Percentiles rank a stretch among this genome's conserved stretches.
Conservation (phyloP, 2,797 vertebrate species). For the Danio jaintianensis region DNA sequence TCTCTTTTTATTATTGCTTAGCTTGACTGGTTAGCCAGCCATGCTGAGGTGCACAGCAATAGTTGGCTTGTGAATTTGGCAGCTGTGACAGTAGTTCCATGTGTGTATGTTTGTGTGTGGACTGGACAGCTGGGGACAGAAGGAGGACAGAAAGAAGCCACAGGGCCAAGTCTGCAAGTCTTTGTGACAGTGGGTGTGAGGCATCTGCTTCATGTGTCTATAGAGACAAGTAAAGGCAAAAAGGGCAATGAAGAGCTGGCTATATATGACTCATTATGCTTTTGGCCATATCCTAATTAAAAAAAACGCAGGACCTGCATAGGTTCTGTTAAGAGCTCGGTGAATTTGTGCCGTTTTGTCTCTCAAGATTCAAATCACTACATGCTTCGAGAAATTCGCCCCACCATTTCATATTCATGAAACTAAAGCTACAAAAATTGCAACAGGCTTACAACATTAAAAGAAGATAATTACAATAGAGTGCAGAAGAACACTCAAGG, state of each 20-base stretch:
- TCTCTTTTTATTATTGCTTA: conserved; percentile 31
- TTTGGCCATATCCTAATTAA: conserved; percentile 8
- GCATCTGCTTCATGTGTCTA: conserved; percentile 54
- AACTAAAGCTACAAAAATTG: conserved; percentile 4
- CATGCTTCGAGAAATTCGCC: background rate
- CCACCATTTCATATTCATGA: background rate
- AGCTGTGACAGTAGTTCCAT: conserved; percentile 28
- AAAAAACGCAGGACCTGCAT: conserved; percentile 11
- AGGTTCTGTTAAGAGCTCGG: background rate
- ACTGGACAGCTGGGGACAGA: conserved; percentile 57
- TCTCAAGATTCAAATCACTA: conserved; percentile 13
- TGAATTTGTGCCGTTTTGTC: conserved; percentile 17
- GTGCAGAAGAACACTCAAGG: background rate
- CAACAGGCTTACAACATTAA: background rate
- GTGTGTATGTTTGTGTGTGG: conserved; percentile 32
- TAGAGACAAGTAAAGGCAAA: conserved; percentile 52
- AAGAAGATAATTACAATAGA: background rate
- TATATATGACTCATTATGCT: conserved; percentile 26
- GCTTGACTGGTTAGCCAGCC: conserved; percentile 25
- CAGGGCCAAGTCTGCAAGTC: conserved; percentile 49
- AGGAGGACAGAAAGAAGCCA: conserved; percentile 33
- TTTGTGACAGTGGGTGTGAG: conserved; percentile 53
- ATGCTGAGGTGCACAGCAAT: conserved; percentile 27
- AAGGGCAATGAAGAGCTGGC: conserved; percentile 13
- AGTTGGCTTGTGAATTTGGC: conserved; percentile 32